Base-by-base conservation (phyloP, 2,888 invertebrate genomes). In the Dioctria rufipes region DNA sequence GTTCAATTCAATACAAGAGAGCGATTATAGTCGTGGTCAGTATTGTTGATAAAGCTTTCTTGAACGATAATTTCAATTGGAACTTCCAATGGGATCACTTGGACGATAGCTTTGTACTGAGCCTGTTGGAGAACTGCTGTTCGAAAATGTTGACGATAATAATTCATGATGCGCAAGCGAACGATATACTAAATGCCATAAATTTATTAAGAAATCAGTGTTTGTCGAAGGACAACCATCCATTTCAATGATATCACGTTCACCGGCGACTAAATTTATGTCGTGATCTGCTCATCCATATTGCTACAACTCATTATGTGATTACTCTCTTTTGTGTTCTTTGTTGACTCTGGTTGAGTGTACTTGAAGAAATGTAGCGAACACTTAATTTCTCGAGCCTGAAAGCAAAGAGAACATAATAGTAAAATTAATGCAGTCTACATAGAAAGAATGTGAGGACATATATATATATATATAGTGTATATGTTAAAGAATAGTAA, bases 1-100 rank as follows among this genome's bases (percentile, higher is more conserved):
- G 42, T 77, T 77, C 9, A 46, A 37, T 61, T 13, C 63, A 4
- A 37, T 37, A n/a, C 13, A 6, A 5, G 63, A 6, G 42, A 42
- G 43, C 43, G 51, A 25, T 58, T 37, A 49, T 77, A 46, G 37
- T 77, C 49, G 77, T 77, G 77, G 63, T 77, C 77, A 63, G 49
- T 63, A 37, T n/a, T 8, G 5, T 11, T 39, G 42, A 43, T 46
- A 37, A n/a, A 37, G n/a, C 9, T 43, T 11, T 49, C 49, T 77
- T 61, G 66, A 6, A 43, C 37, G 42, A 43, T 43, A 9, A 43
- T 66, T 13, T 42, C 63, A 6, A 11, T 25, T 42, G 66, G 25
- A 1, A 61, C 43, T 66, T 66, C 43, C n/a, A 43, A 66, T n/a
- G 42, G 13, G 13, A 9, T 43, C n/a, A 66, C 61, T 4, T 4